Evolutionary conservation across 2,888 invertebrate genomes (phyloP).

Genomic region (Odontothrips loti): DNA sequence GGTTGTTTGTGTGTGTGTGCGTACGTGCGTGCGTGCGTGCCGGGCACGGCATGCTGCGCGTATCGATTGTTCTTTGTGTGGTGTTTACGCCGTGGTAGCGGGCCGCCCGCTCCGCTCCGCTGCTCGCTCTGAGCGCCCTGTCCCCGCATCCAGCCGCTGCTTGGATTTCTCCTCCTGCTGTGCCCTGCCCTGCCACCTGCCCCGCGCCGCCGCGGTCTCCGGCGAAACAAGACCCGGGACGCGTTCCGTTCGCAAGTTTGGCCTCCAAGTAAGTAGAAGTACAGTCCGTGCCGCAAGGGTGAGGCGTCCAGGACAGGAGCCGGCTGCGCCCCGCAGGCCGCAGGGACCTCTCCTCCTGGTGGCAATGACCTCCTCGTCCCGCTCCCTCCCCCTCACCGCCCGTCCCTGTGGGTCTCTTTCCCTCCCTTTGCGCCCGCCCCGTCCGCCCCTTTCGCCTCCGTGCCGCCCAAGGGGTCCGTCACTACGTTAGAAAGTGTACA

Average conservation of each 20-base stretch:
- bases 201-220: neutral
- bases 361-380: slow-evolving; percentile 31
- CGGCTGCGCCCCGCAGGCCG: slow-evolving; percentile 34
- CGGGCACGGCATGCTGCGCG: no score
- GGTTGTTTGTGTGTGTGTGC: no score
- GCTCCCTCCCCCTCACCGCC: neutral
- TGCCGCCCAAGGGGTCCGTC: no score
- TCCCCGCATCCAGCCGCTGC: no score
- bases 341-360: slow-evolving; percentile 34
- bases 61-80: no score
- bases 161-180: neutral
- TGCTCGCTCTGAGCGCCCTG: neutral
- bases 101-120: neutral
- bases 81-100: no score
- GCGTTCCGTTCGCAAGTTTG: no score
- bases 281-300: neutral
- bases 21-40: no score
- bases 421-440: neutral
- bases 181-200: no score
- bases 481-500: no score
- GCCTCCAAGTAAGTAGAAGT: neutral
- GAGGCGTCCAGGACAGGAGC: slow-evolving; percentile 32
- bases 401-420: neutral
- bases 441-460: no score
- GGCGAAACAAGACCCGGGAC: no score